Evolutionary conservation across 2,888 invertebrate genomes (phyloP).

Genomic region (Dasypogon diadema): DNA sequence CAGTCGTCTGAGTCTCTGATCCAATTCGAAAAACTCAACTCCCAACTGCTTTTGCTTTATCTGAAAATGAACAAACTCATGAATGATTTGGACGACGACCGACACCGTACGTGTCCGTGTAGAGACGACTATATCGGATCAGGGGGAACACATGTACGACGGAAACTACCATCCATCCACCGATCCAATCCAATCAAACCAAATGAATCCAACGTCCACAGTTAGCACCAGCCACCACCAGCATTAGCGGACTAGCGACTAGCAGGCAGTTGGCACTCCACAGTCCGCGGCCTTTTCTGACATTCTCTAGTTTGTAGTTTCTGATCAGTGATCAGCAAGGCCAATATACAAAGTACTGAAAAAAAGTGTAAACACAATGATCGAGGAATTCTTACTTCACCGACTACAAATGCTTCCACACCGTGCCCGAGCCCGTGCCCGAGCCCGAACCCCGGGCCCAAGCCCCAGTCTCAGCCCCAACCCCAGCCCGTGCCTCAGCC

Average conservation of each 20-base stretch:
- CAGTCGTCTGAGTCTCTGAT: constrained; percentile 12
- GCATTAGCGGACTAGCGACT: no score
- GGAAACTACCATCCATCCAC: no score
- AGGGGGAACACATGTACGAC: constrained; percentile 21
- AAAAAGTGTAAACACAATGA: constrained; percentile 47
- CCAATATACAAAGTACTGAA: constrained; percentile 23
- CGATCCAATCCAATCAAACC: no score
- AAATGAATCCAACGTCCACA: no score
- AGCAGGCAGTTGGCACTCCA: neutral
- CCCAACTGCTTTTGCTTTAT: constrained; percentile 28
- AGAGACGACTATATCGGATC: constrained; percentile 12
- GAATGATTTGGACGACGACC: constrained; percentile 35
- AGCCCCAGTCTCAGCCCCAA: constrained; percentile 12
- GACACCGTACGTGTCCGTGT: constrained; percentile 17
- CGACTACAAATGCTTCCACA: constrained; percentile 36
- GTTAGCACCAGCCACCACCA: no score
- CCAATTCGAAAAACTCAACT: constrained; percentile 42
- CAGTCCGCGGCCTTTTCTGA: constrained; percentile 38
- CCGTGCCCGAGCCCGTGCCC: neutral
- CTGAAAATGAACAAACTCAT: constrained; percentile 46
- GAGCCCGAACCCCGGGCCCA: no score
- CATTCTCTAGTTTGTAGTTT: constrained; percentile 47
- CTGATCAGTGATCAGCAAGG: constrained; percentile 46
- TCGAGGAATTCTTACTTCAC: constrained; percentile 40
- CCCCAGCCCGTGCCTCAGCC: neutral